Percentiles rank a stretch among this genome's conserved stretches.
Evolutionary conservation across 2,888 invertebrate species (phyloP).

Genomic region (Lysandra coridon): DNA sequence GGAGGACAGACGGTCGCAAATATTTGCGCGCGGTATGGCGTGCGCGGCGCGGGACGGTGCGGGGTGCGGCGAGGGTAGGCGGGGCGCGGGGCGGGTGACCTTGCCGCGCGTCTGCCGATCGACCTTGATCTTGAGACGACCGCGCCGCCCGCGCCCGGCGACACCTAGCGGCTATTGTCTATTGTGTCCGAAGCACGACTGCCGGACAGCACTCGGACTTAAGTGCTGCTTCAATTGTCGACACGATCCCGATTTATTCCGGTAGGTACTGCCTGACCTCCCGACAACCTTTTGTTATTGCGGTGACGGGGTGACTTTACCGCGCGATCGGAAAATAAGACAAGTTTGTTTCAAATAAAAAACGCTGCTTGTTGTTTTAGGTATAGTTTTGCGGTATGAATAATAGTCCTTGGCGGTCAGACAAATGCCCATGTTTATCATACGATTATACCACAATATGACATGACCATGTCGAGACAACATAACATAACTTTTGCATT

Average conservation of each 20-base stretch:
- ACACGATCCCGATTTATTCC: conserved; percentile 13
- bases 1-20: conserved; percentile 79
- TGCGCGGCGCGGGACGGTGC: conserved; percentile 44
- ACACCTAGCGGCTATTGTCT: conserved; percentile 53
- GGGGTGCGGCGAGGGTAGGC: conserved; percentile 42
- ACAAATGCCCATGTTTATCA: neutral
- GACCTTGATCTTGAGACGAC: conserved; percentile 81
- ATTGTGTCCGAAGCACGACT: conserved; percentile 23
- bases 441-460: neutral
- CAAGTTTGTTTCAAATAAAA: conserved; percentile 32
- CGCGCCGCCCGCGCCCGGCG: conserved; percentile 55
- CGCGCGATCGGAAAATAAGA: conserved; percentile 25
- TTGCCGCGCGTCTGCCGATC: conserved; percentile 73
- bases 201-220: conserved; percentile 1
- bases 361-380: conserved; percentile 34
- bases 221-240: conserved; percentile 14
- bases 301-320: neutral
- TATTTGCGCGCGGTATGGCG: conserved; percentile 72
- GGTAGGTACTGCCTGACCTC: conserved; percentile 31
- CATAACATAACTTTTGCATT: no score
- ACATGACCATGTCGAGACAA: no score
- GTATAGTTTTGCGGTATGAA: neutral
- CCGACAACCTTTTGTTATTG: conserved; percentile 30
- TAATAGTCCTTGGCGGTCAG: conserved; percentile 9
- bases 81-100: conserved; percentile 58